Evolutionary conservation across 2,113 vertebrate species (phyloP).

Genomic region (Pleuronectes platessa): DNA sequence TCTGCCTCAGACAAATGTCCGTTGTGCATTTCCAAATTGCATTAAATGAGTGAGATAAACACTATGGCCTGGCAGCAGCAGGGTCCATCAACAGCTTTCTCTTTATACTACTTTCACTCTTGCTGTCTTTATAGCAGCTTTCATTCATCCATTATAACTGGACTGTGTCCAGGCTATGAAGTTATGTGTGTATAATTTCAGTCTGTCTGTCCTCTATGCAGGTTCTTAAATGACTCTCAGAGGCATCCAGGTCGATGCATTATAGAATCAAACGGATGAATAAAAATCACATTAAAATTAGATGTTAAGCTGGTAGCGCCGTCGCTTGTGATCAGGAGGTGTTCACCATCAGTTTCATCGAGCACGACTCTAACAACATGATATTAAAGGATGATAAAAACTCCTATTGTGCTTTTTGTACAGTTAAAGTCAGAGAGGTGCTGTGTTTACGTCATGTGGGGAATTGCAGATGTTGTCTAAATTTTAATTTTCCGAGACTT

Average conservation of each 20-base stretch:
- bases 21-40: slow-evolving; percentile 24
- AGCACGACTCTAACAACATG: background rate
- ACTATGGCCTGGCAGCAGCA: background rate
- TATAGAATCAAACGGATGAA: background rate
- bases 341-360: background rate
- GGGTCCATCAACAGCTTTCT: slow-evolving; percentile 4
- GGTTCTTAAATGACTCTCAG: slow-evolving; percentile 3
- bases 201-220: background rate
- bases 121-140: slow-evolving; percentile 29
- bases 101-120: slow-evolving; percentile 6
- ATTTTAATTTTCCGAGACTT: slow-evolving; percentile 8
- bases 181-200: slow-evolving; percentile 2
- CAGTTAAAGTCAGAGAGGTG: slow-evolving; percentile 5
- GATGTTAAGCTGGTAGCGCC: background rate
- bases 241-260: background rate
- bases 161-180: slow-evolving; percentile 20
- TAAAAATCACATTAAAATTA: slow-evolving; percentile 11
- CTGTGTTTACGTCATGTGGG: background rate
- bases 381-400: slow-evolving; percentile 4
- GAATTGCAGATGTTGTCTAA: slow-evolving; percentile 28
- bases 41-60: slow-evolving; percentile 29
- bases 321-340: background rate
- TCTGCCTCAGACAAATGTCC: slow-evolving; percentile 23
- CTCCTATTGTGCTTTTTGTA: background rate
- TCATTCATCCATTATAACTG: slow-evolving; percentile 12